Base-by-base conservation (phyloP, 2,113 vertebrate species). In the Mystacornis crossleyi region DNA sequence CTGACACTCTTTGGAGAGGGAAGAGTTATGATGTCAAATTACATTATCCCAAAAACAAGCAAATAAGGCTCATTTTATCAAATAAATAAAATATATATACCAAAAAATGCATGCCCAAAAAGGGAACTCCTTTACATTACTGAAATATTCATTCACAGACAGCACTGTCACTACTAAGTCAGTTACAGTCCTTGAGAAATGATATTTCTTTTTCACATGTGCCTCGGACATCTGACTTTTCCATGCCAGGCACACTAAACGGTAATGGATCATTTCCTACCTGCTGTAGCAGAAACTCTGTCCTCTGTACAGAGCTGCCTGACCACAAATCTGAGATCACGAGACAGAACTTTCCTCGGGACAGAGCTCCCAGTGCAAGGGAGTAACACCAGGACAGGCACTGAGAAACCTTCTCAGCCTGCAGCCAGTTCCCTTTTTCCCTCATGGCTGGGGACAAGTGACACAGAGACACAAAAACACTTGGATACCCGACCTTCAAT, bases 381-480 rank as follows among this genome's bases (percentile, higher is more conserved):
- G 7, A 67, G 43, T 0, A 31, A n/a, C 48, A 60, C 17, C 67
- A 67, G 24, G 47, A 17, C 23, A 66, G 0, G 2, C 1, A 21
- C 23, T 20, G 61, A 8, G 20, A 45, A 50, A 53, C 3, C 7
- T 77, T 15, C 64, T n/a, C 43, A 55, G 34, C 36, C 10, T 79
- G 43, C 10, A 89, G 14, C 6, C 48, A 33, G 42, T 11, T 69
- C 25, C 43, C 6, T 21, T 79, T 51, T 69, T 26, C 34, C 58
- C 29, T 73, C 57, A 14, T 72, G 23, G 3, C 31, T 43, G 12
- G 34, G 71, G 16, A 54, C n/a, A 70, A 85, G 29, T 4, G 29
- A 40, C 42, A 64, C 1, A 47, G 14, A 75, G 18, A 21, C 28
- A 67, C 55, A 64, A 54, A 93, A 93, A 51, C 19, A 8, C 31